A percentile compares a stretch with the other conserved stretches of the same genome.
These are phyloP conservation scores for Corydoras maculifer DNA, from an alignment of 2,113 vertebrate genomes.

Conservation along the genomic window DNA sequence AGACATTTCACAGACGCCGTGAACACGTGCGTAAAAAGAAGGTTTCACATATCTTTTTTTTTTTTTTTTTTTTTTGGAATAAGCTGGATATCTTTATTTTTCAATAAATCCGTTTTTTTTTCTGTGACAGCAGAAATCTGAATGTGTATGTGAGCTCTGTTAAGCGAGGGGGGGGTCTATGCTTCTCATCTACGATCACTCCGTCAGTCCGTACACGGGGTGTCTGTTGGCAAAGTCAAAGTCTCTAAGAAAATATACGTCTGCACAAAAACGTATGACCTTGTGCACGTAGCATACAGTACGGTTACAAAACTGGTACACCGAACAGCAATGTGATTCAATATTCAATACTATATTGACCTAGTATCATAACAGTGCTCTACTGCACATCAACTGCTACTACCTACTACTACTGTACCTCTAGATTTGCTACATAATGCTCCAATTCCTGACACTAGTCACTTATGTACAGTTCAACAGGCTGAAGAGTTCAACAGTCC, in stretches of 20 bases:
- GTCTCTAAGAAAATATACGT: constrained; percentile 18
- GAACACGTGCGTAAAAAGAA: constrained; percentile 23
- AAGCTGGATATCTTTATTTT: constrained; percentile 95
- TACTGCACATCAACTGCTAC: constrained; percentile 4
- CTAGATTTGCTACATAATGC: constrained; percentile 38
- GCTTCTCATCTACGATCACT: too few relatives aligned
- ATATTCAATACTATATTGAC: neutral
- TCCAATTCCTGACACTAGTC: constrained; percentile 12
- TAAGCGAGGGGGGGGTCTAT: constrained; percentile 29
- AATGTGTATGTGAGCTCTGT: constrained; percentile 51
- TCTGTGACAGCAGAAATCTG: constrained; percentile 68
- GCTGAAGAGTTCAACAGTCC: constrained; percentile 5
- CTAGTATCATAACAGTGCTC: neutral
- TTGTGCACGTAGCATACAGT: neutral
- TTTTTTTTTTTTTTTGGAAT: constrained; percentile 47
- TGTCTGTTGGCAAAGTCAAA: neutral
- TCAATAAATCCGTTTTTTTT: constrained; percentile 83
- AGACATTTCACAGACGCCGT: constrained; percentile 15
- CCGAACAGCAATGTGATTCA: neutral
- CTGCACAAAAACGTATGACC: neutral
- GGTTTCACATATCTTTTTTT: constrained; percentile 31
- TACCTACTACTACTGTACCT: constrained; percentile 2
- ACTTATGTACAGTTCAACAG: constrained; percentile 16
- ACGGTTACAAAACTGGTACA: neutral
- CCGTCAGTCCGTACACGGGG: too few relatives aligned